Base-by-base conservation (phyloP, 1,140 invertebrate genomes). In the Pemphigus obesinymphae region DNA sequence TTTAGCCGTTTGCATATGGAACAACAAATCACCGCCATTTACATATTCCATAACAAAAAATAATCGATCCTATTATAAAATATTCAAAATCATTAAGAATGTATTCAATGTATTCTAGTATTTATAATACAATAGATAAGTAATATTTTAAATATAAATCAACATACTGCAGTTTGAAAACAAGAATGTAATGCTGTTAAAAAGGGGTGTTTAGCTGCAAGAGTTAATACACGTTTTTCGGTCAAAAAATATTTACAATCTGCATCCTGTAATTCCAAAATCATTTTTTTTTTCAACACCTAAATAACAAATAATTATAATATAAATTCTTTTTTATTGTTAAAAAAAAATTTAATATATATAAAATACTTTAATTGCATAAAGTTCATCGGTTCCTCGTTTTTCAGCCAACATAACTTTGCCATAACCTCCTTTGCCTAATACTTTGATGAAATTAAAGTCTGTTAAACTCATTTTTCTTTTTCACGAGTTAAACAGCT, bases 21-120 rank as follows among this genome's bases (percentile, higher is more conserved):
- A 99, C 98, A 99, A 99, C 82, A 99, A 90, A 90, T 99, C 98
- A 85, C 98, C 98, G 85, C 98, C 98, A 88, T 99, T 98, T 8
- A 99, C 96, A 88, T 99, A 99, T 88, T 98, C 97, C 97, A 98
- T 98, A 76, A 99, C 97, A 89, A 99, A 99, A 89, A 99, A 99
- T 80, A 99, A 89, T 31, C 96, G 92, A 88, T 96, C 95, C 90
- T 94, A 85, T 23, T n/a, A n/a, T 84, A 37, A 81, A 81, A 61
- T 31, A 1, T 29, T 50, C 0, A 10, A 23, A n/a, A n/a, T n/a
- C n/a, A n/a, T n/a, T n/a, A n/a, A n/a, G n/a, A n/a, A n/a, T n/a
- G n/a, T n/a, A n/a, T n/a, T n/a, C n/a, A 68, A 43, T 40, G 8
- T 13, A 37, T 68, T 23, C 1, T 13, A 11, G 11, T 40, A 13